Conservation (phyloP, 1,140 invertebrate genomes). For the Brachionus asplanchnoidis region DNA sequence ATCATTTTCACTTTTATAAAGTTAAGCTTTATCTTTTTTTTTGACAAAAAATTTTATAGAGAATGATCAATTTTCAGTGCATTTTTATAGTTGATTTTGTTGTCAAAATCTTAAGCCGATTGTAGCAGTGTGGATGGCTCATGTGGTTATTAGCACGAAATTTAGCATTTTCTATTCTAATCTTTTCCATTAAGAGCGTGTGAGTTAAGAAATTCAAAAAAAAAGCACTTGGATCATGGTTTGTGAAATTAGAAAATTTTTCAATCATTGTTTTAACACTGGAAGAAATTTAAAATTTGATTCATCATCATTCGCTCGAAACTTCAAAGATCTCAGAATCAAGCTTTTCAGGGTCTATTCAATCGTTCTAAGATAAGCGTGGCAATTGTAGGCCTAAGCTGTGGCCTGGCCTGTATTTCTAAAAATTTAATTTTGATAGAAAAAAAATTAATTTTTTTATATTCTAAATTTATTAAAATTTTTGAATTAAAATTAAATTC, state of each 20-base stretch:
- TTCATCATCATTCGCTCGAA: not conserved
- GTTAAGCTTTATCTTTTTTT: not conserved
- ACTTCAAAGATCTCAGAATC: not conserved
- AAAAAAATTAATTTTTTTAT: not conserved
- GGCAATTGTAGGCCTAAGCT: not conserved
- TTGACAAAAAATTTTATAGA: not conserved
- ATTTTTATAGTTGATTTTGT: not conserved
- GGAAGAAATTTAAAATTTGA: not conserved
- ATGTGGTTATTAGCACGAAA: not conserved
- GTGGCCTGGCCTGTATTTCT: not conserved
- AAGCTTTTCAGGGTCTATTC: not conserved
- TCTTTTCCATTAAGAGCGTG: not conserved
- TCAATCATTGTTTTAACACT: not conserved
- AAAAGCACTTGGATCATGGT: not conserved
- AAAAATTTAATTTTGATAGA: not conserved
- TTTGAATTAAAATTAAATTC: not conserved
- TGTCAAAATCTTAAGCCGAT: not conserved
- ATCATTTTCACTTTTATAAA: not conserved
- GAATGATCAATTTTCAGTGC: not conserved
- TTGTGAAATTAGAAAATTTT: not conserved
- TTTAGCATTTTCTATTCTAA: not conserved
- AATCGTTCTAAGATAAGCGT: not conserved
- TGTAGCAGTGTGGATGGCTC: not conserved
- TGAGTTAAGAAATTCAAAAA: not conserved
- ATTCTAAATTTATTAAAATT: not conserved